Evolutionary conservation across 2,113 vertebrate genomes (phyloP).

Genomic region (Rostratula benghalensis): DNA sequence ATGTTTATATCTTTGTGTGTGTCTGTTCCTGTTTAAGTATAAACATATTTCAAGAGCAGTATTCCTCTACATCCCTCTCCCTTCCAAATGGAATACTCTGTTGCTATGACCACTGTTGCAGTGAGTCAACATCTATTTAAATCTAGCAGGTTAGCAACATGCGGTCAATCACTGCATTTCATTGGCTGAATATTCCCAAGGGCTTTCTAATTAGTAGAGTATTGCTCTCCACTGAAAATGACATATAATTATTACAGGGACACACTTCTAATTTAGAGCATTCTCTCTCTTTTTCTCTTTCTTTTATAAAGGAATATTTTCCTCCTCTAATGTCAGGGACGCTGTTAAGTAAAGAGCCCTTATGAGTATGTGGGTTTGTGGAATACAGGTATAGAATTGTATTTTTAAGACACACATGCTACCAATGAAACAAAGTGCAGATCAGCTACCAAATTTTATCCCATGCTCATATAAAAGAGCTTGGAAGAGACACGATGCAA

Average conservation of each 20-base stretch:
- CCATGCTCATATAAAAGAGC: neutral
- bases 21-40: neutral
- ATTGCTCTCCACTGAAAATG: neutral
- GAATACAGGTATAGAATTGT: neutral
- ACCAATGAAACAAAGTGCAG: neutral
- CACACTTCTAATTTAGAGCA: neutral
- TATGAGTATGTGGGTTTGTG: neutral
- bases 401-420: neutral
- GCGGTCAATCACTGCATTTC: neutral
- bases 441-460: neutral
- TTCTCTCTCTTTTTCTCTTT: neutral
- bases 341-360: neutral
- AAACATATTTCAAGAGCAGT: neutral
- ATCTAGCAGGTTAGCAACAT: neutral
- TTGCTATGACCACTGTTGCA: conserved; percentile 54
- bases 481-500: neutral
- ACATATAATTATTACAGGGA: neutral
- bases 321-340: neutral
- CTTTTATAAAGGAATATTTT: neutral
- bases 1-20: neutral
- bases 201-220: neutral
- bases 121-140: conserved; percentile 47
- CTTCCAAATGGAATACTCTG: neutral
- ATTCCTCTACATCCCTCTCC: neutral
- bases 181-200: conserved; percentile 6